Evolutionary conservation across 2,797 vertebrate genomes (phyloP).

Genomic region (Nothura maculosa): DNA sequence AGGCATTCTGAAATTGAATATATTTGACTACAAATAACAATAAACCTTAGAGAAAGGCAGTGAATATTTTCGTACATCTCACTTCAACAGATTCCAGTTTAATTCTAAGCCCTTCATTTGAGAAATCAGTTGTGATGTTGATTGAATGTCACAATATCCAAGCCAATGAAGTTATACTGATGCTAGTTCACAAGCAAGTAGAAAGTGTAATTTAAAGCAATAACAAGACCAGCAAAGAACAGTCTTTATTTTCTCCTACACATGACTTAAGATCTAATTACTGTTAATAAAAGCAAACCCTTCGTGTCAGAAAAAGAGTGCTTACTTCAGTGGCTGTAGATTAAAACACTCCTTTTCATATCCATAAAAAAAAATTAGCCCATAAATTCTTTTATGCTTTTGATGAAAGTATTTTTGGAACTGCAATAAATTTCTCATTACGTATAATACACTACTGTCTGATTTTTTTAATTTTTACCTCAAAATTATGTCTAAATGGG

Average conservation of each 20-base stretch:
- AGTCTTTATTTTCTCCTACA: conserved; percentile 31
- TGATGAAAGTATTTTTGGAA: conserved; percentile 60
- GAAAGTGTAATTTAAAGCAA: conserved; percentile 19
- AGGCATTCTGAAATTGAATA: background rate
- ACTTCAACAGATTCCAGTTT: background rate
- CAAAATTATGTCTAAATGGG: conserved; percentile 69
- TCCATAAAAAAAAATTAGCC: conserved; percentile 41
- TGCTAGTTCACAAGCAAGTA: conserved; percentile 13
- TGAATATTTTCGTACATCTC: background rate
- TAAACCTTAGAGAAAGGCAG: background rate
- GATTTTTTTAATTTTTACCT: conserved; percentile 45
- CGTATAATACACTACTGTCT: conserved; percentile 17
- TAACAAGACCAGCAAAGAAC: background rate
- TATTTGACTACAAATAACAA: conserved; percentile 24
- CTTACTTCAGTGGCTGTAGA: conserved; percentile 42
- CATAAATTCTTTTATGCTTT: conserved; percentile 56
- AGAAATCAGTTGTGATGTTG: conserved; percentile 5
- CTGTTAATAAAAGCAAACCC: conserved; percentile 43
- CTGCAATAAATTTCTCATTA: conserved; percentile 60
- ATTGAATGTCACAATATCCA: conserved; percentile 1
- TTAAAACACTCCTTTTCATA: conserved; percentile 49
- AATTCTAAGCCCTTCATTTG: conserved; percentile 8
- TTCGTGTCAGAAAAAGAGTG: conserved; percentile 1
- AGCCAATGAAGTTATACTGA: background rate
- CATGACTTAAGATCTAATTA: conserved; percentile 44